Evolutionary conservation across 2,797 vertebrate genomes (phyloP).

Genomic region (Pangasius sanitwongsei): DNA sequence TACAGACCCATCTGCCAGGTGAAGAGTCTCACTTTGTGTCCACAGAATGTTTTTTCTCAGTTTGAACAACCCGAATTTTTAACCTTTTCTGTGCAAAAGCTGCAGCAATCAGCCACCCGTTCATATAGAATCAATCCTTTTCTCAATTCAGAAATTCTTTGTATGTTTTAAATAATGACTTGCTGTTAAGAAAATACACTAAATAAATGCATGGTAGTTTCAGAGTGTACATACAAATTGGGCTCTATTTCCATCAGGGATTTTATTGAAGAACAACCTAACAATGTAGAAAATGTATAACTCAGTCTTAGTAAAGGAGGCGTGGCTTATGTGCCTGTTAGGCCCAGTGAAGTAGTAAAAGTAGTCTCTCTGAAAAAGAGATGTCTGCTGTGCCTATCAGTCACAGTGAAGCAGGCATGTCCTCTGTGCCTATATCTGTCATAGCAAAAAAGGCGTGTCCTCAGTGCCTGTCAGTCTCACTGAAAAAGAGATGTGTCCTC

Average conservation of each 20-base stretch:
- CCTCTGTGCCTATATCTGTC: too few species aligned
- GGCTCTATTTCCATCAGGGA: background rate
- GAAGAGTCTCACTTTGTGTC: slow-evolving; percentile 70
- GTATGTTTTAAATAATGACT: background rate
- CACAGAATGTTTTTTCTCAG: slow-evolving; percentile 44
- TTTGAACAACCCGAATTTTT: background rate
- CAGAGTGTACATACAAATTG: background rate
- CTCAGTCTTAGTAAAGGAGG: background rate
- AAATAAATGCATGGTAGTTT: background rate
- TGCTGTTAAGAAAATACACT: background rate
- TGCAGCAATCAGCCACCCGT: background rate
- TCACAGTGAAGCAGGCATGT: too few species aligned
- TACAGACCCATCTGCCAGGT: slow-evolving; percentile 67
- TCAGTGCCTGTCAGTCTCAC: background rate
- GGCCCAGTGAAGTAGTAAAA: too few species aligned
- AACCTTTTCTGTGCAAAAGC: background rate
- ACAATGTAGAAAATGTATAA: background rate
- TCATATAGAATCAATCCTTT: background rate
- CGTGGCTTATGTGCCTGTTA: background rate
- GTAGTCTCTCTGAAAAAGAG: background rate
- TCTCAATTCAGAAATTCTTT: background rate
- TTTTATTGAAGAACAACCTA: background rate
- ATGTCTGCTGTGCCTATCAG: background rate
- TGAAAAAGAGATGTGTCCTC: background rate
- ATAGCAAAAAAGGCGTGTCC: background rate